Evolutionary conservation across 1,140 invertebrate genomes (phyloP).

Genomic region (Drosophila hydei): DNA sequence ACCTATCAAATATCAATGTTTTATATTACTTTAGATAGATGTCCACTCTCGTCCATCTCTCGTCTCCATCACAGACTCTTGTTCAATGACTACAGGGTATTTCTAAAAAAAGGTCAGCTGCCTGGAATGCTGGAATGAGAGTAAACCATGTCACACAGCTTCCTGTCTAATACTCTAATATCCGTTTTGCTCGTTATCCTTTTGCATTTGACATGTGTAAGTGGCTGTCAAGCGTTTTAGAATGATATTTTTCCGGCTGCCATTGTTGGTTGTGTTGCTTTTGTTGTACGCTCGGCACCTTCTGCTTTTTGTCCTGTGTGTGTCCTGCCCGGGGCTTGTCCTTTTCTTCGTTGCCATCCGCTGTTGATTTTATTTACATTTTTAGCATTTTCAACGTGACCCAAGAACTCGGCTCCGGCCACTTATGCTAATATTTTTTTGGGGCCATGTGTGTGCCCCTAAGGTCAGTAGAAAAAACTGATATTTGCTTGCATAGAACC

Average conservation of each 20-base stretch:
- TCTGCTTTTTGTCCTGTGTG: conserved; percentile 36
- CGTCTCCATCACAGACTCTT: not conserved
- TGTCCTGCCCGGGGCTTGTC: conserved; percentile 41
- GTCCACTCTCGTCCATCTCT: not conserved
- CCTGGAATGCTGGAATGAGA: conserved; percentile 9
- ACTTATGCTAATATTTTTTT: conserved; percentile 75
- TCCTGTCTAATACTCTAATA: conserved; percentile 81
- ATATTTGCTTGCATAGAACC: conserved; percentile 45
- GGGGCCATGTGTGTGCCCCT: conserved; percentile 44
- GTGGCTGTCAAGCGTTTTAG: conserved; percentile 77
- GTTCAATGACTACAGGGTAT: not conserved
- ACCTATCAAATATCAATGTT: too few species aligned
- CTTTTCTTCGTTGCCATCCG: conserved; percentile 48
- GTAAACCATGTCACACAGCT: conserved; percentile 59
- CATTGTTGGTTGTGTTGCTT: conserved; percentile 22
- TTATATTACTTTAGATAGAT: too few species aligned
- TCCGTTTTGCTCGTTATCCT: conserved; percentile 77
- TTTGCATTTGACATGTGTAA: conserved; percentile 80
- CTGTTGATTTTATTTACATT: conserved; percentile 82
- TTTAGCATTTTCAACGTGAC: conserved; percentile 62
- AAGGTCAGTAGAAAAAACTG: conserved; percentile 48
- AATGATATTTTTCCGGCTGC: conserved; percentile 72
- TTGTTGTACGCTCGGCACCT: conserved; percentile 46
- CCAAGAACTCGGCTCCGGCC: conserved; percentile 13
- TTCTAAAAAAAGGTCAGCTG: conserved; percentile 33